Conservation (phyloP, 2,888 invertebrate genomes). For the Sthenelais limicola region DNA sequence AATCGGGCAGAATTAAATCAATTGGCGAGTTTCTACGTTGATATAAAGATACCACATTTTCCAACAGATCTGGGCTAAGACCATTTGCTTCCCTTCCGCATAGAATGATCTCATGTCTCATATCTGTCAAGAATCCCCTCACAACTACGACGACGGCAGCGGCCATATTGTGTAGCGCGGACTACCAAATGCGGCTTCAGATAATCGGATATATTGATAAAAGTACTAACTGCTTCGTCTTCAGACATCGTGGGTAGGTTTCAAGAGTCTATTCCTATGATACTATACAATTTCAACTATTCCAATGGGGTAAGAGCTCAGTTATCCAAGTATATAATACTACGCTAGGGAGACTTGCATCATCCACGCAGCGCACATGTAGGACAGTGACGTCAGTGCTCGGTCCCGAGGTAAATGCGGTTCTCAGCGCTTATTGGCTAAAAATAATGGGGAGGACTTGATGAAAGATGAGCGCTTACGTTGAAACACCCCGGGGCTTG, state of each 20-base stretch:
- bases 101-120: not conserved
- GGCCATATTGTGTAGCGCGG: not conserved
- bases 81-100: not conserved
- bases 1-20: not conserved
- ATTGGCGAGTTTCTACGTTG: not conserved
- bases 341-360: slow-evolving; percentile 4
- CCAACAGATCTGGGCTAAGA: not conserved
- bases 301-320: no score
- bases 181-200: not conserved
- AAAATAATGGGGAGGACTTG: no score
- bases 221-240: slow-evolving; percentile 17
- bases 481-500: no score
- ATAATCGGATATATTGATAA: not conserved
- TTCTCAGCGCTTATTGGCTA: not conserved
- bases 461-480: no score
- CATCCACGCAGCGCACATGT: slow-evolving; percentile 10
- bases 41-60: not conserved
- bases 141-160: no score
- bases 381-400: slow-evolving; percentile 29
- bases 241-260: slow-evolving; percentile 1
- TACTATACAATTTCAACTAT: no score
- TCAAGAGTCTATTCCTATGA: not conserved
- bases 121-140: no score
- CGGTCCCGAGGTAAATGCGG: not conserved
- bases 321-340: no score